Percentiles rank a stretch among this genome's conserved stretches.
phyloP scores from a whole-genome alignment of 2,888 invertebrate species.

The Hoplodrina blanda region DNA sequence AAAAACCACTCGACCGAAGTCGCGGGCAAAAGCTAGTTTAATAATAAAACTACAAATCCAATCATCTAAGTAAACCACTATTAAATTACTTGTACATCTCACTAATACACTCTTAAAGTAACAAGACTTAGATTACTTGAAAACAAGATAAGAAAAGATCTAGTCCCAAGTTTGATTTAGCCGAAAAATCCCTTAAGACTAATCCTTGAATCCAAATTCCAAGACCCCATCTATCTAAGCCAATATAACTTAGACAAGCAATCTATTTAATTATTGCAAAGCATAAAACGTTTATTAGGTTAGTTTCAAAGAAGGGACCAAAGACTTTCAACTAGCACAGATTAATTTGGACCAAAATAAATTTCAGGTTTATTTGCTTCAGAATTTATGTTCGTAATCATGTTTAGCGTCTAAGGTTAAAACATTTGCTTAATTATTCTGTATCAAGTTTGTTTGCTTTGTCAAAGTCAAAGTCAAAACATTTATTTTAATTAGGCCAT shows the following conservation, averaged over 20 bases:
- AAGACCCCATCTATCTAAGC: constrained; percentile 18
- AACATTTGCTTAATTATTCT: constrained; percentile 23
- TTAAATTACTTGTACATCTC: constrained; percentile 9
- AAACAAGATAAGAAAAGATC: constrained; percentile 23
- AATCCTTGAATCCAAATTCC: constrained; percentile 21
- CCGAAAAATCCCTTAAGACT: constrained; percentile 34
- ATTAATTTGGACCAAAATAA: constrained; percentile 44
- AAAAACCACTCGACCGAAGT: no score
- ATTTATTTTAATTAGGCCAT: no score
- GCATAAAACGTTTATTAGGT: constrained; percentile 51
- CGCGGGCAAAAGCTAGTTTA: no score
- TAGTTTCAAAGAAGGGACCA: constrained; percentile 47
- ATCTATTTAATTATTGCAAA: constrained; percentile 58
- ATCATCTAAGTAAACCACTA: not conserved
- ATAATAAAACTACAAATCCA: not conserved
- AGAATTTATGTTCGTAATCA: constrained; percentile 44
- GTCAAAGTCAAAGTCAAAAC: no score
- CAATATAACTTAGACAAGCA: constrained; percentile 41
- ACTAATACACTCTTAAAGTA: constrained; percentile 10
- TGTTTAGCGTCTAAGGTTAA: constrained; percentile 27
- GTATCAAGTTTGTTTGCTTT: constrained; percentile 4
- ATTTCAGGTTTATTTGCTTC: constrained; percentile 33
- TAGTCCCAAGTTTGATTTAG: constrained; percentile 24
- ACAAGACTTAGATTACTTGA: constrained; percentile 18
- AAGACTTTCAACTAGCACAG: constrained; percentile 37